Base-by-base conservation (phyloP, 2,888 invertebrate species). In the Camponotus fellah region DNA sequence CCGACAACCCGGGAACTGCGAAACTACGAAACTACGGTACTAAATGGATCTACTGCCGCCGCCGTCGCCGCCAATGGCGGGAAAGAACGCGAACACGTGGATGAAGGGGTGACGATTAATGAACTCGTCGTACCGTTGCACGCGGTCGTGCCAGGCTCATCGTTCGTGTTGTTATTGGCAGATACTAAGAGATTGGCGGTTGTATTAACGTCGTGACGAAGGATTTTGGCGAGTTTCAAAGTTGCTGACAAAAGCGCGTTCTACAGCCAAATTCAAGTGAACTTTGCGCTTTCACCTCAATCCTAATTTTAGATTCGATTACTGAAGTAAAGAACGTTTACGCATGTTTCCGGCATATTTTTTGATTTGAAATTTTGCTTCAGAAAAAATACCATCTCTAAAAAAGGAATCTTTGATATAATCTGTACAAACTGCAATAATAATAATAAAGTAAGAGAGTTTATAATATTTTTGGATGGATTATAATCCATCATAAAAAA, bases 21-120 rank as follows among this genome's bases (percentile, higher is more conserved):
- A 85, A 93, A 92, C 90, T 91, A 90, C 88, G 86, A 88, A 91
- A 91, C 87, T 89, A 88, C 89, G 72, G 83, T 89, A 85, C 88
- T 89, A 89, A 90, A 87, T 85, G 86, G 86, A 88, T 84, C 84
- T 49, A 49, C 79, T 21, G 58, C 71, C 81, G 69, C 26, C 40
- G 21, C 37, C 5, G 60, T 37, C 62, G 76, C 58, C 66, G 83
- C 58, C 58, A 43, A 66, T 66, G 66, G 74, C 46, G 58, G 40
- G 58, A 83, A 79, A 69, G 68, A 83, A 80, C 80, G 65, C 69
- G 64, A 76, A 75, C 74, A 81, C 74, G 69, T 79, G 84, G 46
- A 60, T 64, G 68, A 82, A 56, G 66, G 62, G 72, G 14, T 34
- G 62, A 68, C 72, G 72, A 83, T 81, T 81, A 60, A 84, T 84